Conservation (phyloP, 2,888 invertebrate genomes). For the Drosophila rubida region DNA sequence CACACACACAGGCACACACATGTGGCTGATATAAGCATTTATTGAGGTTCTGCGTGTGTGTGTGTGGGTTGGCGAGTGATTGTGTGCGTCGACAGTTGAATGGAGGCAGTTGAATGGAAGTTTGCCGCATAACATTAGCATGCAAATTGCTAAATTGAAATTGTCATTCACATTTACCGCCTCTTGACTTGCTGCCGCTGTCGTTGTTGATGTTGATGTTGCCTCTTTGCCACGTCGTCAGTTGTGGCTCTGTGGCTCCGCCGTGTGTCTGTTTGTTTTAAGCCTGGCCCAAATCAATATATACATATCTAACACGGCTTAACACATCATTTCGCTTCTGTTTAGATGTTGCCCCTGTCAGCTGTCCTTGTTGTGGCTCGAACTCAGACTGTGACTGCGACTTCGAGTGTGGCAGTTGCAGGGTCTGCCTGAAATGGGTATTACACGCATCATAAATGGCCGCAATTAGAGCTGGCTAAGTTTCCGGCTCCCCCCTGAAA, state of each 20-base stretch:
- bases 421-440: conserved; percentile 16
- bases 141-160: conserved; percentile 79
- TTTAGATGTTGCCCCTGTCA: conserved; percentile 43
- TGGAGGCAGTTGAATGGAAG: conserved; percentile 46
- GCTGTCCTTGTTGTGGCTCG: not conserved
- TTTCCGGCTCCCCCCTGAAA: conserved; percentile 3
- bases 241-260: not conserved
- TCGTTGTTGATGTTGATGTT: not conserved
- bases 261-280: conserved; percentile 7
- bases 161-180: conserved; percentile 69
- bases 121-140: conserved; percentile 65
- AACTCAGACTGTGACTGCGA: not conserved
- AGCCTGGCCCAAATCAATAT: conserved; percentile 43
- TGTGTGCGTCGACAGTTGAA: conserved; percentile 68
- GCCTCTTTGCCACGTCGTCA: not conserved
- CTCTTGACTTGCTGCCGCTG: conserved; percentile 57
- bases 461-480: conserved; percentile 22
- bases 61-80: conserved; percentile 22
- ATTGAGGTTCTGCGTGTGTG: conserved; percentile 37
- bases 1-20: conserved; percentile 20
- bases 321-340: conserved; percentile 47
- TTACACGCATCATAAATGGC: conserved; percentile 16
- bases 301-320: conserved; percentile 26
- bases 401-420: not conserved
- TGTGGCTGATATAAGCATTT: not conserved